Conservation (phyloP, 2,113 vertebrate species). For the Maccullochella peelii region DNA sequence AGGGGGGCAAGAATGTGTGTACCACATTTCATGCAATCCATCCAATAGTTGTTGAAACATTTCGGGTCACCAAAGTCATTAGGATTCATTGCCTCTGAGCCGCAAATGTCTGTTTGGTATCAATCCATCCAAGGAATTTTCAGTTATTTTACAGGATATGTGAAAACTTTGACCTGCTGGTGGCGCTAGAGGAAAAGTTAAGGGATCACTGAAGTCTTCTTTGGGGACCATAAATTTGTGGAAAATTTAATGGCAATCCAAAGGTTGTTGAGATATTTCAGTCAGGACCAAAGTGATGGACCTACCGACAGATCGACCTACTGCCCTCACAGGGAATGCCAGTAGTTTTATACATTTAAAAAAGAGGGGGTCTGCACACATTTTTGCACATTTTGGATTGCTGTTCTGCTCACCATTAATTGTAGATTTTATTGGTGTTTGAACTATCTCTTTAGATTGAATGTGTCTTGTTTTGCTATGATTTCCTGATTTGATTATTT, state of each 20-base stretch:
- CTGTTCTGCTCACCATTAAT: background rate
- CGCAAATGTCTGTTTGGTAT: too few relatives aligned
- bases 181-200: too few relatives aligned
- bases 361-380: background rate
- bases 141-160: too few relatives aligned
- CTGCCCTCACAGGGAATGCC: background rate
- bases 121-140: too few relatives aligned
- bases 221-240: background rate
- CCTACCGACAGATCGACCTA: background rate
- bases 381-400: background rate
- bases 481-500: slow-evolving; percentile 65
- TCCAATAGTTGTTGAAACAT: too few relatives aligned
- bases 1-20: too few relatives aligned
- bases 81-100: too few relatives aligned
- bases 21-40: too few relatives aligned
- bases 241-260: background rate
- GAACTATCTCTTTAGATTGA: slow-evolving; percentile 32
- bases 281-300: background rate
- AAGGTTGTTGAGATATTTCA: background rate
- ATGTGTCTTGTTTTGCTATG: slow-evolving; percentile 25
- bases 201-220: too few relatives aligned
- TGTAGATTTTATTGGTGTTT: slow-evolving; percentile 21
- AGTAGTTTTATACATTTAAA: background rate
- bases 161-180: too few relatives aligned
- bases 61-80: too few relatives aligned